Percentiles rank a stretch among this genome's conserved stretches.
Conservation (phyloP, 1,140 invertebrate species). For the Drosophila pachea region DNA sequence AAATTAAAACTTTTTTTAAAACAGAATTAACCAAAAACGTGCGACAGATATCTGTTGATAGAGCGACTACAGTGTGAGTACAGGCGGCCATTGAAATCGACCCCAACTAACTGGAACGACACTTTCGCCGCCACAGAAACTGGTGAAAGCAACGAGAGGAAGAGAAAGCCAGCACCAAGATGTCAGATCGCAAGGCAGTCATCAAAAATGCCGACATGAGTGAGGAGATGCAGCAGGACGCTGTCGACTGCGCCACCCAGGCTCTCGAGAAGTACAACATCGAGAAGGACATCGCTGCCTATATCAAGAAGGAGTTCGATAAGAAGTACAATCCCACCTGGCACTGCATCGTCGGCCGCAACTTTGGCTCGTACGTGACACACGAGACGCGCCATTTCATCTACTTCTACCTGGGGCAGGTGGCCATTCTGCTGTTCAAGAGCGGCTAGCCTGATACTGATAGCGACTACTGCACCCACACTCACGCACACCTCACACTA, state of each 20-base stretch:
- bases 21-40: constrained; percentile 21
- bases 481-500: background rate
- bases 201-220: constrained; percentile 99
- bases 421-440: constrained; percentile 91
- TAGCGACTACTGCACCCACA: background rate
- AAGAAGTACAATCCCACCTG: constrained; percentile 99
- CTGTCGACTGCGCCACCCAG: constrained; percentile 98
- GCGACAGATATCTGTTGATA: background rate
- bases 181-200: constrained; percentile 98
- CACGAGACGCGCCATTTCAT: constrained; percentile 99
- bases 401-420: constrained; percentile 97
- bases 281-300: constrained; percentile 99
- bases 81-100: too few relatives aligned
- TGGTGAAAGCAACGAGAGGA: background rate
- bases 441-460: constrained; percentile 28
- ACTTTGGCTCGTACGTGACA: constrained; percentile 97
- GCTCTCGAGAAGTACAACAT: constrained; percentile 99
- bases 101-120: too few relatives aligned
- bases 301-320: constrained; percentile 99
- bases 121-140: background rate
- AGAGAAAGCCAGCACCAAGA: constrained; percentile 80
- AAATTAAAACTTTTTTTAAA: background rate
- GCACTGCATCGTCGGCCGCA: constrained; percentile 96
- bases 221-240: constrained; percentile 99
- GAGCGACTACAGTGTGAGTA: too few relatives aligned